Conservation (phyloP, 2,888 invertebrate species). For the Dicycla oo region DNA sequence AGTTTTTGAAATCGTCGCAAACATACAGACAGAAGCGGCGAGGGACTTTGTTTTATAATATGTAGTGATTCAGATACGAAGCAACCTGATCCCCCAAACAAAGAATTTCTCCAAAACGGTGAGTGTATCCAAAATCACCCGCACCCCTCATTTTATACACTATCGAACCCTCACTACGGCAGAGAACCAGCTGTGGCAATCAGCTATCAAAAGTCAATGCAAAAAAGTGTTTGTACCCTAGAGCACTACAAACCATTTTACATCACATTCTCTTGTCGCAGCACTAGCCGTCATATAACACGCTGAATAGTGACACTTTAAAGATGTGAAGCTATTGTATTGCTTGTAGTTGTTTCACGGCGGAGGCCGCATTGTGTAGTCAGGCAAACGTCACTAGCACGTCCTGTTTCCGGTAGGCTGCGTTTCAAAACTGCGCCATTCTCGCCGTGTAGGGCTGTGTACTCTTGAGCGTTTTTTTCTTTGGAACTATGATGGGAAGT, state of each 20-base stretch:
- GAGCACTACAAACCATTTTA: conserved; percentile 1
- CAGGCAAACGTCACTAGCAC: conserved; percentile 77
- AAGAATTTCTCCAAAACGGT: neutral
- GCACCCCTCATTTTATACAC: neutral
- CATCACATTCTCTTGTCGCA: conserved; percentile 19
- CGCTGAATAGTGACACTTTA: conserved; percentile 65
- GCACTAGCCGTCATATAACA: conserved; percentile 36
- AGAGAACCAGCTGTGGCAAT: neutral
- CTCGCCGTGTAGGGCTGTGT: conserved; percentile 58
- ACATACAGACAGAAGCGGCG: no score
- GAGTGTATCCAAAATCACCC: no score
- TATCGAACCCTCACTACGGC: neutral
- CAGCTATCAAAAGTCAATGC: neutral
- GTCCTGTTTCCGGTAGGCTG: conserved; percentile 78
- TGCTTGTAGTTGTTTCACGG: conserved; percentile 70
- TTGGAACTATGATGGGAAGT: neutral
- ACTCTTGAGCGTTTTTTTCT: conserved; percentile 28
- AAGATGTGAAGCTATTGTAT: conserved; percentile 72
- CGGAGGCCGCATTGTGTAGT: conserved; percentile 71
- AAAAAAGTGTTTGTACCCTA: neutral
- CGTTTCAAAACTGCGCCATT: conserved; percentile 71
- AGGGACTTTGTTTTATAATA: no score
- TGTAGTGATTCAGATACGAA: neutral
- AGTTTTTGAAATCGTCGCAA: no score
- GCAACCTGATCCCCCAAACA: neutral